Conservation (phyloP, 2,113 vertebrate species). For the Austrofundulus limnaeus region DNA sequence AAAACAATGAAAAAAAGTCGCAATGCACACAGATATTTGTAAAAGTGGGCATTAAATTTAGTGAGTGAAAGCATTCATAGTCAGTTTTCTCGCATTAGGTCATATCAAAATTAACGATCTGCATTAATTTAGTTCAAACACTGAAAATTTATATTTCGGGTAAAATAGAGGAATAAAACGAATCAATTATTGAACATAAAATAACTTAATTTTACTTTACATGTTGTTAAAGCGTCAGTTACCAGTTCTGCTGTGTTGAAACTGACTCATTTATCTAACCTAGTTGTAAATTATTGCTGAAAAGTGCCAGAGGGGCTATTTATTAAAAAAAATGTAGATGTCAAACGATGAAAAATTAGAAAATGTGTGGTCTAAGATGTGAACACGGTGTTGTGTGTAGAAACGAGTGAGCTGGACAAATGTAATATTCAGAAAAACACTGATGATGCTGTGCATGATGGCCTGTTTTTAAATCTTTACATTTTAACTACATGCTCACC, state of each 20-base stretch:
- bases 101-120: too few relatives aligned
- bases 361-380: neutral
- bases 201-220: too few relatives aligned
- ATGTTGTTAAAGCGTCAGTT: too few relatives aligned
- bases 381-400: constrained; percentile 2
- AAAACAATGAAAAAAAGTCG: neutral
- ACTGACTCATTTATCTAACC: too few relatives aligned
- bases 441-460: constrained; percentile 21
- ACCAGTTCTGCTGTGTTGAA: too few relatives aligned
- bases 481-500: constrained; percentile 55
- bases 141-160: neutral
- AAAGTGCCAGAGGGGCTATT: too few relatives aligned
- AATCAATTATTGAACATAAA: too few relatives aligned
- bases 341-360: neutral
- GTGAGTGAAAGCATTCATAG: too few relatives aligned
- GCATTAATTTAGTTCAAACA: neutral
- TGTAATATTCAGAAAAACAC: constrained; percentile 20
- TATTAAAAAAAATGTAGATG: too few relatives aligned
- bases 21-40: neutral
- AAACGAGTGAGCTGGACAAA: constrained; percentile 13
- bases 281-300: too few relatives aligned
- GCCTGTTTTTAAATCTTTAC: neutral
- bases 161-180: neutral
- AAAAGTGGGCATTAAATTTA: neutral
- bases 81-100: too few relatives aligned